Percentiles rank a stretch among this genome's conserved stretches.
Evolutionary conservation across 2,113 vertebrate genomes (phyloP).

Genomic region (Syngnathus scovelli): DNA sequence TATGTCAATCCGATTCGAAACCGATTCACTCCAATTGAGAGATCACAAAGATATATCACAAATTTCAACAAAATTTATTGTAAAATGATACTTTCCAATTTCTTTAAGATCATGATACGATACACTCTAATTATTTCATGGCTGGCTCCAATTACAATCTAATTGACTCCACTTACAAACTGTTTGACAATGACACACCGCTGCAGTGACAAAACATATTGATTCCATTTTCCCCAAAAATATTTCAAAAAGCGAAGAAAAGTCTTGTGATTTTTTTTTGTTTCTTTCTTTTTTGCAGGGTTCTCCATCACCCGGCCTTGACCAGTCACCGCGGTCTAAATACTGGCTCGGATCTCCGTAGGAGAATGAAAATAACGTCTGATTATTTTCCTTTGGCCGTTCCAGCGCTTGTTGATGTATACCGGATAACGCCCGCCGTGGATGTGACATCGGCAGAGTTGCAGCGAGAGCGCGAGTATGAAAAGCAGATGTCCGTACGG

Average conservation of each 20-base stretch:
- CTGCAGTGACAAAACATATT: neutral
- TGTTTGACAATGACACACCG: too few species aligned
- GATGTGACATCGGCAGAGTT: slow-evolving; percentile 26
- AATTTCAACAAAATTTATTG: too few species aligned
- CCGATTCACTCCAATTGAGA: too few species aligned
- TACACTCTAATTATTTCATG: neutral
- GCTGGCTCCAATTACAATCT: too few species aligned
- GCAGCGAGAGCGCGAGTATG: slow-evolving; percentile 19
- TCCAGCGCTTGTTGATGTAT: slow-evolving; percentile 25
- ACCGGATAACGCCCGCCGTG: slow-evolving; percentile 33
- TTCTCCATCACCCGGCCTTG: slow-evolving; percentile 1
- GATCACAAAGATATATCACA: too few species aligned
- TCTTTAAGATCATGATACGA: too few species aligned
- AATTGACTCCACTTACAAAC: too few species aligned
- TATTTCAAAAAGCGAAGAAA: neutral
- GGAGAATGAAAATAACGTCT: slow-evolving; percentile 16
- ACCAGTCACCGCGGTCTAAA: slow-evolving; percentile 2
- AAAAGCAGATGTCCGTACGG: slow-evolving; percentile 43
- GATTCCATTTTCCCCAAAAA: neutral
- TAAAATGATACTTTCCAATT: too few species aligned
- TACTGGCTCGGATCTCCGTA: neutral
- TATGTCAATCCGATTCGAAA: neutral
- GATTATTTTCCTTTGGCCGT: slow-evolving; percentile 25
- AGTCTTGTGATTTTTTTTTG: neutral
- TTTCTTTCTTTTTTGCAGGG: neutral